These are phyloP conservation scores for Amphiura filiformis DNA, from an alignment of 35 echinoderm and acorn worm genomes.

Conservation along the genomic window DNA sequence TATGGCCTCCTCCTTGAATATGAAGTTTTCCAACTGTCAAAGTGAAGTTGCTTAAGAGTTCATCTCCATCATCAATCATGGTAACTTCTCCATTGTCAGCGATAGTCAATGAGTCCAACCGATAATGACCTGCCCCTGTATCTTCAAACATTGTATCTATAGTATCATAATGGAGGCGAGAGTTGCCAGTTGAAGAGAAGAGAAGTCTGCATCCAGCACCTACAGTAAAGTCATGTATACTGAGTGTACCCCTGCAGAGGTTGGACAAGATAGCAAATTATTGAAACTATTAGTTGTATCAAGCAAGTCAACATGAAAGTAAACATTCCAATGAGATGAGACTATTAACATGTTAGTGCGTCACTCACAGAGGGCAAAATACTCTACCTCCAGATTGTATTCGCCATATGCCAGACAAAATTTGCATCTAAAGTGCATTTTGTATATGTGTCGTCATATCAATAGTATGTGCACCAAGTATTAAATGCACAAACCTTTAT, in stretches of 20 bases:
- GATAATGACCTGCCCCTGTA: conserved; percentile 57
- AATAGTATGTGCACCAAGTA: no score
- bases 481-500: no score
- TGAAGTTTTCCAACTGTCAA: conserved; percentile 50
- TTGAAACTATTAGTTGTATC: no score
- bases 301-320: neutral
- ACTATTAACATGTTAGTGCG: neutral
- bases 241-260: conserved; percentile 62
- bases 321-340: neutral
- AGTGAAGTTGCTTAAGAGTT: conserved; percentile 53
- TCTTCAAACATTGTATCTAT: conserved; percentile 41
- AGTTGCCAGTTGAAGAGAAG: conserved; percentile 59
- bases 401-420: neutral
- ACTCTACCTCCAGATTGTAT: no score
- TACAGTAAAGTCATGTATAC: conserved; percentile 66
- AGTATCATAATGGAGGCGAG: conserved; percentile 54
- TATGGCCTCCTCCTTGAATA: conserved; percentile 65
- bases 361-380: neutral
- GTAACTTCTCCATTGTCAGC: conserved; percentile 69
- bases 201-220: conserved; percentile 78
- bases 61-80: conserved; percentile 39
- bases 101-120: conserved; percentile 67
- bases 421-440: neutral
- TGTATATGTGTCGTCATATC: no score
- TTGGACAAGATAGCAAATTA: no score